Evolutionary conservation across 35 echinoderm and acorn worm genomes (phyloP), one percentile per base, ranked within the genome.

Genomic region (Lytechinus pictus): DNA sequence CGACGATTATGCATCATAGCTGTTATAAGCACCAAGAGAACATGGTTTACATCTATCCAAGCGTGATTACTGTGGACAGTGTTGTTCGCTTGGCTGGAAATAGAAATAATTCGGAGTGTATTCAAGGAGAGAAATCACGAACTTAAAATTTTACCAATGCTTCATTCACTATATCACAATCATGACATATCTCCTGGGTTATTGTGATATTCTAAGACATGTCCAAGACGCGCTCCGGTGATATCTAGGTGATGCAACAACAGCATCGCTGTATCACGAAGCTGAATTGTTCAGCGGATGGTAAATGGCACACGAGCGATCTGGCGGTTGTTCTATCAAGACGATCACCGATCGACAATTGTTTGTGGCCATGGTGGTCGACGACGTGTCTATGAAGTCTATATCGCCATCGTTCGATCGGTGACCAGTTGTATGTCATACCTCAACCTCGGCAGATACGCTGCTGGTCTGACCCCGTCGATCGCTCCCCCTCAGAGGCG

Each of bases 261-360:
- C 29, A 90, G 88, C 5, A n/a, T 9, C 88, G 88, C 6, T 90
- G 88, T 54, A 52, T 90, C 28, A 90, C 28, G 88, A 93, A 93
- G 21, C 66, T 79, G 92, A n/a, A 57, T 57, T 57, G n/a, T 93
- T 93, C 52, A 93, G 54, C 27, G 92, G 53, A 57, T 93, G 92
- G 92, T 93, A 93, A 10, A 93, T 27, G 54, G 92, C 92, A 57
- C 92, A 93, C 55, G 92, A 54, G 27, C 92, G 92, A 93, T 93
- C 53, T 28, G 92, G 92, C 27, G 92, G 92, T 54, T 93, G 92
- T 93, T 93, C 92, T 29, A 93, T 93, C 52, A 93, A 93, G 92
- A 93, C 92, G 92, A 93, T 93, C 92, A 93, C 92, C 92, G 92
- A 93, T 93, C 92, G 92, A 44, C 92, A 93, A 54, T 54, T 90